Conservation (phyloP, 2,888 invertebrate species). For the Drosophila barbarae region DNA sequence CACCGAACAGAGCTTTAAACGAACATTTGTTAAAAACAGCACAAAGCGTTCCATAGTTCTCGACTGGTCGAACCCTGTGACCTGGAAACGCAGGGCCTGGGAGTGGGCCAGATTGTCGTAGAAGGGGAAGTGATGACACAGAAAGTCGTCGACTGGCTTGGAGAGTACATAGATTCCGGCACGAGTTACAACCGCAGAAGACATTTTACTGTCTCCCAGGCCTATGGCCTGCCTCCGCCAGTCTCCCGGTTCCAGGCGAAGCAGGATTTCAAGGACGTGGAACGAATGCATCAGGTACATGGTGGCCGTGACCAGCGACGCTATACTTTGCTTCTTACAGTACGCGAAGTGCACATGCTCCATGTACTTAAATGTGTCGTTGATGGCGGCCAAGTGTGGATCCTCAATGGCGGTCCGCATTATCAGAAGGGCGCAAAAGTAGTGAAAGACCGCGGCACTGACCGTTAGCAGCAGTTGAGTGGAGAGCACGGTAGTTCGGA, state of each 20-base stretch:
- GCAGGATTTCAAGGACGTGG: constrained; percentile 60
- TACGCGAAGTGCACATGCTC: constrained; percentile 64
- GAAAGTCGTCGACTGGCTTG: constrained; percentile 25
- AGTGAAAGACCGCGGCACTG: constrained; percentile 48
- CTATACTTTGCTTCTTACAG: constrained; percentile 67
- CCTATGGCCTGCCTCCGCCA: constrained; percentile 13
- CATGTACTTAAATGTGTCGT: constrained; percentile 43
- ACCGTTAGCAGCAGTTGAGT: constrained; percentile 55
- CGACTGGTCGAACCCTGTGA: not conserved
- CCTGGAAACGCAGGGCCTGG: constrained; percentile 7
- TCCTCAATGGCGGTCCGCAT: constrained; percentile 69
- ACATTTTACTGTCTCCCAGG: too few species aligned
- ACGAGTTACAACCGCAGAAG: not conserved
- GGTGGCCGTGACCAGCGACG: constrained; percentile 55
- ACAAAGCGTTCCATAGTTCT: not conserved
- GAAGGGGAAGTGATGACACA: constrained; percentile 12
- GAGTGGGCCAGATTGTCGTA: constrained; percentile 21
- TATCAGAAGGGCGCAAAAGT: constrained; percentile 53
- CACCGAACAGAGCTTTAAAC: constrained; percentile 1
- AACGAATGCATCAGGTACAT: constrained; percentile 64
- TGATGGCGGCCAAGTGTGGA: constrained; percentile 63
- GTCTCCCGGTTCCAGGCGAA: constrained; percentile 28
- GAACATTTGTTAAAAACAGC: not conserved
- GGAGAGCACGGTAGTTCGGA: constrained; percentile 37
- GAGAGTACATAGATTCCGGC: constrained; percentile 31